Percentiles rank a stretch among this genome's conserved stretches.
These are phyloP conservation scores for Anableps anableps DNA, from an alignment of 2,797 vertebrate species.

Conservation along the genomic window DNA sequence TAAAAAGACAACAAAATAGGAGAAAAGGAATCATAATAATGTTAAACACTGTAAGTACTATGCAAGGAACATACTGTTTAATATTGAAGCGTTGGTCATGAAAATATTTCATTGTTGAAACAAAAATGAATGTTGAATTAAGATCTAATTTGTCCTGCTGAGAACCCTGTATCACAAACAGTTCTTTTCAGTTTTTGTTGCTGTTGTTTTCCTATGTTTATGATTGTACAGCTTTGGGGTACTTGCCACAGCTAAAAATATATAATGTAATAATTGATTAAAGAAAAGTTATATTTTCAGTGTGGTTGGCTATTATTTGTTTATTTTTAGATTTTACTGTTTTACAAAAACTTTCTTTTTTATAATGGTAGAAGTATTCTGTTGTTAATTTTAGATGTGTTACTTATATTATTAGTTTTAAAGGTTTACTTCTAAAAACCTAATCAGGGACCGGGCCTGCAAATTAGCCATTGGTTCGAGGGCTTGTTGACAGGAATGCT, in stretches of 20 bases:
- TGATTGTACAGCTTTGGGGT: neutral
- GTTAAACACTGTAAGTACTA: too few relatives aligned
- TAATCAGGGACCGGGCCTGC: neutral
- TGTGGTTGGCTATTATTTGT: neutral
- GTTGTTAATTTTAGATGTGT: neutral
- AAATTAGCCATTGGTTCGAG: neutral
- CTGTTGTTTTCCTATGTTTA: neutral
- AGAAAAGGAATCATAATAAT: neutral
- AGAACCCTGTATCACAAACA: neutral
- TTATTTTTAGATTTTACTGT: neutral
- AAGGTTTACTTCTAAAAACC: neutral
- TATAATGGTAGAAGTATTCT: neutral
- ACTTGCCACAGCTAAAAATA: neutral
- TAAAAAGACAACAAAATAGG: too few relatives aligned
- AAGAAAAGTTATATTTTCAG: neutral
- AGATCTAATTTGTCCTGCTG: neutral
- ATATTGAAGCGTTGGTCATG: neutral
- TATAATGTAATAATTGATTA: neutral
- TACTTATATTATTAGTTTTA: neutral
- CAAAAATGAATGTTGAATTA: neutral
- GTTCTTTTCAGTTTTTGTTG: neutral
- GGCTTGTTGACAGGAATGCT: neutral
- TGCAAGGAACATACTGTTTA: neutral
- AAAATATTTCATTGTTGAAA: neutral
- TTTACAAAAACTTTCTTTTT: neutral